phyloP scores from a whole-genome alignment of 2,113 vertebrate species.

The Poeciliopsis occidentalis region DNA sequence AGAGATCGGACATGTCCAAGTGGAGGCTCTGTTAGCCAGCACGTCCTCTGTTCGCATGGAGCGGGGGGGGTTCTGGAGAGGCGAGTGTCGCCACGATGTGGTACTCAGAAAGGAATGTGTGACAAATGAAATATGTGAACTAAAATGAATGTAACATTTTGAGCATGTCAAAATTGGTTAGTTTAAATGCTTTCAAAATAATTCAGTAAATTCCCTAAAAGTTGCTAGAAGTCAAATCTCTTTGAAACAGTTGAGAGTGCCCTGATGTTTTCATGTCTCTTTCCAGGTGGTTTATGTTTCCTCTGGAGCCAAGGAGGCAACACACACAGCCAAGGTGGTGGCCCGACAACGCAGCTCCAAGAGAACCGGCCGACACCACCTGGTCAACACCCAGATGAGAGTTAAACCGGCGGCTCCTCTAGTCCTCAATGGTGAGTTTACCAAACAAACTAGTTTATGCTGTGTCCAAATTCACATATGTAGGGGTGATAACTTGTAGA shows the following conservation, averaged over 20 bases:
- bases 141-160: too few species aligned
- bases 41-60: constrained; percentile 87
- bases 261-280: background rate
- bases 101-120: too few species aligned
- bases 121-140: too few species aligned
- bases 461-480: too few species aligned
- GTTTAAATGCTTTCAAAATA: too few species aligned
- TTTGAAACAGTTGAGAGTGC: too few species aligned
- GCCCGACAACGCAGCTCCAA: constrained; percentile 90
- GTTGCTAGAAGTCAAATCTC: too few species aligned
- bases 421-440: constrained; percentile 82
- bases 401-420: constrained; percentile 86
- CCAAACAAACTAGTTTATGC: fast-evolving
- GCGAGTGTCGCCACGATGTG: constrained; percentile 58
- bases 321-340: constrained; percentile 86
- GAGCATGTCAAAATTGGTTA: too few species aligned
- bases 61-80: constrained; percentile 84
- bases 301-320: constrained; percentile 81
- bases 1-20: constrained; percentile 85
- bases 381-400: constrained; percentile 95
- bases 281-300: constrained; percentile 84
- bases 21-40: constrained; percentile 85
- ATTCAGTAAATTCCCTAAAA: too few species aligned
- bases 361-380: constrained; percentile 81
- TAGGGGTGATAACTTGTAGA: too few species aligned